Base-by-base conservation (phyloP, 2,113 vertebrate species). In the Brienomyrus longianalis region DNA sequence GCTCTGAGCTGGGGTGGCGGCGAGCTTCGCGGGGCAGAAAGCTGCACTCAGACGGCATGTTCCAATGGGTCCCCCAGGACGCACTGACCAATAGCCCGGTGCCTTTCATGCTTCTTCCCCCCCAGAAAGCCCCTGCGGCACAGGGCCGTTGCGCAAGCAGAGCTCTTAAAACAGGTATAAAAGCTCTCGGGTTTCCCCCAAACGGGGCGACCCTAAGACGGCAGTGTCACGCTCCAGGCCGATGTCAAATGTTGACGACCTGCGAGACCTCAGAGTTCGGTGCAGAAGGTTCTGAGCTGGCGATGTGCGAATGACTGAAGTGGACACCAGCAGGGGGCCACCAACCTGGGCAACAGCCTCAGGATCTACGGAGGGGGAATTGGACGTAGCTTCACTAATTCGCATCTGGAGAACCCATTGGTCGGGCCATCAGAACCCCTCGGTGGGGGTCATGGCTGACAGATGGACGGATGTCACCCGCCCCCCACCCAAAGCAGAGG, bases 131-230 rank as follows among this genome's bases (percentile, higher is more conserved):
- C 59, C 17, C 23, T 88, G 17, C 48, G 62, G 84, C 70, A 89
- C 83, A 74, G 2, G 91, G 90, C 85, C 2, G 80, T 94, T 95
- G 93, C 84, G 89, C 92, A 95, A 94, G 86, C 50, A 15, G 17
- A 85, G 51, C 90, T 56, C 2, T 35, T 54, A 54, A 35, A 87
- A 50, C 9, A 51, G 43, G 2, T 17, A 80, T 43, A 39, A 80
- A 77, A 80, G 43, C 17, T 43, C 35, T 43, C 15, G 17, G 35
- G 35, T 43, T 19, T 80, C 74, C 74, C 6, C 6, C 27, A 19
- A 91, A 51, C 89, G 77, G 56, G 39, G 87, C 83, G 90, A 80
- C 66, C 88, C 66, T 23, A 56, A 54, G 7, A 6, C 15, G 0
- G 1, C 39, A 23, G 80, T 9, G 19, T 43, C 39, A 70, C n/a